Conservation (phyloP, 92 coral and sea anemone genomes). For the Micromussa lordhowensis region DNA sequence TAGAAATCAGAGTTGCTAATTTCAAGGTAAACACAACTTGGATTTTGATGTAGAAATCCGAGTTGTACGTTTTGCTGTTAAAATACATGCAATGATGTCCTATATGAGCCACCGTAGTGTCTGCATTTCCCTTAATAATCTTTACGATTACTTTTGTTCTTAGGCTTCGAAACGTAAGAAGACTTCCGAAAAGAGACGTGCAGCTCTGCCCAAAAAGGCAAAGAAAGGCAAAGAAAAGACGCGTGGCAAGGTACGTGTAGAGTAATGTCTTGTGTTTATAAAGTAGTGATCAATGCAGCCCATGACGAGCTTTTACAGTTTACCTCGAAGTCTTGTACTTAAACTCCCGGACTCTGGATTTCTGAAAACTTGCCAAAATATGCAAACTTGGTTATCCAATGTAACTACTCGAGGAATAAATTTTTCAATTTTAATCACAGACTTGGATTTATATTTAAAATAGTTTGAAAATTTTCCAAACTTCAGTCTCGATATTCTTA, state of each 20-base stretch:
- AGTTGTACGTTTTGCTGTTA: too few relatives aligned
- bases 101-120: too few relatives aligned
- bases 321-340: constrained; percentile 10
- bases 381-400: neutral
- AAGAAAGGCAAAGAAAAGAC: constrained; percentile 18
- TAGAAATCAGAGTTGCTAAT: too few relatives aligned
- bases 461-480: neutral
- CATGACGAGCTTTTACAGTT: neutral
- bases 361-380: constrained; percentile 6
- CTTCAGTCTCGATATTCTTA: too few relatives aligned
- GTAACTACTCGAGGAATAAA: constrained; percentile 20
- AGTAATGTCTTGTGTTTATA: too few relatives aligned
- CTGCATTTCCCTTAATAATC: constrained; percentile 1
- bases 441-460: neutral
- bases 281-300: constrained; percentile 3
- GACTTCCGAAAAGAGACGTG: constrained; percentile 21
- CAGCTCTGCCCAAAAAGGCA: constrained; percentile 25
- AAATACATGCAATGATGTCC: too few relatives aligned
- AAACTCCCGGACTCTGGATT: constrained; percentile 13
- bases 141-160: neutral
- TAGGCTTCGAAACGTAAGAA: constrained; percentile 23
- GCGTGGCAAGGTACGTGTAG: constrained; percentile 13
- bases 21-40: too few relatives aligned
- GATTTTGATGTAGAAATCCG: too few relatives aligned
- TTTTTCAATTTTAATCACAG: constrained; percentile 1